Base-by-base conservation (phyloP, 2,888 invertebrate genomes). In the Eretmocerus hayati region DNA sequence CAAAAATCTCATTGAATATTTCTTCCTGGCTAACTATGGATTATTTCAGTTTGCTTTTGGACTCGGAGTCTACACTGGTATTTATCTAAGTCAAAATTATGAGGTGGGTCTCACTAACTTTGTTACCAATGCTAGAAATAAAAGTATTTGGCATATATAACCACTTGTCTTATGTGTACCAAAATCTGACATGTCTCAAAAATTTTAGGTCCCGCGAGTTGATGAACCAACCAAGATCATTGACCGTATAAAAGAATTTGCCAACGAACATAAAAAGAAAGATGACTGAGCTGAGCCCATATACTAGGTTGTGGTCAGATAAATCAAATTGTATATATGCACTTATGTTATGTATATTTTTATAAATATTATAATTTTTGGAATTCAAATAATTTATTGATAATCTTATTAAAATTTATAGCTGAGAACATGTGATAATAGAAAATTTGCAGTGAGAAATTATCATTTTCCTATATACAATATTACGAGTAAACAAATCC, bases 171-270 rank as follows among this genome's bases (percentile, higher is more conserved):
- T n/a, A n/a, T n/a, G n/a, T n/a, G 20, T 20, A 6, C 32, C 26
- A 38, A 41, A 13, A 39, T 32, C 3, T 35, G 18, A 18, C 21
- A 15, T n/a, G n/a, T n/a, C n/a, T n/a, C n/a, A n/a, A n/a, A 18
- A n/a, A 23, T 74, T 75, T 48, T 72, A 92, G 90, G 78, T 91
- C 56, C 90, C 90, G 6, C 81, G 84, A 67, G 87, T 92, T 5
- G 90, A 91, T 72, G 87, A 91, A 59, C 93, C 92, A 4, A 72
- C 75, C 52, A 83, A 81, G 58, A 65, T 91, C 59, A 73, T 83
- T 62, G 81, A 84, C 55, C 85, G 83, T 70, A 68, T 86, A 36
- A 83, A 82, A 68, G 79, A 81, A 45, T 83, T 78, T 66, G 70
- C 85, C 19, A 85, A 89, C 56, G 77, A 79, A 53, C 83, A 88